These are phyloP conservation scores for Cheiracanthium punctorium DNA, from an alignment of 2,888 invertebrate genomes.

Conservation along the genomic window DNA sequence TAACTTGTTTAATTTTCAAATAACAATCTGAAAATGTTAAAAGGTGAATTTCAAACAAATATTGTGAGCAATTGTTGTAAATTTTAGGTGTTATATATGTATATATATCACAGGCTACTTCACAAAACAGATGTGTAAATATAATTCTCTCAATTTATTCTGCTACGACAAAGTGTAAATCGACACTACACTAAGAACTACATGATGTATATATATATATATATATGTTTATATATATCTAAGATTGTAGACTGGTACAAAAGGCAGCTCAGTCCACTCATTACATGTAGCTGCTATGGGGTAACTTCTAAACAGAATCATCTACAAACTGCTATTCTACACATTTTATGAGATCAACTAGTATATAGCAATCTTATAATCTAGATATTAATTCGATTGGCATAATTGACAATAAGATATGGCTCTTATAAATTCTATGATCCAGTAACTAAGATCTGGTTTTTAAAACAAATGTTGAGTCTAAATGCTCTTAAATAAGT, in stretches of 20 bases:
- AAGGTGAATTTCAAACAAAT: conserved; percentile 68
- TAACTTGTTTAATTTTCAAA: conserved; percentile 62
- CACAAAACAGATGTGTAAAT: conserved; percentile 71
- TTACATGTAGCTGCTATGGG: conserved; percentile 62
- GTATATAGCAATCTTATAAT: conserved; percentile 60
- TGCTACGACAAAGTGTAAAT: conserved; percentile 69
- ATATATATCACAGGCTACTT: conserved; percentile 71
- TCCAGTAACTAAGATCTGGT: conserved; percentile 47
- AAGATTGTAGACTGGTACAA: conserved; percentile 69
- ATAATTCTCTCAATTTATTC: conserved; percentile 70
- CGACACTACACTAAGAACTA: conserved; percentile 67
- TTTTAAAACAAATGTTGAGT: conserved; percentile 50
- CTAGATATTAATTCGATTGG: conserved; percentile 56
- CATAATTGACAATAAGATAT: conserved; percentile 62
- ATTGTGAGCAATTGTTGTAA: conserved; percentile 70
- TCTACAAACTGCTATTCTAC: conserved; percentile 64
- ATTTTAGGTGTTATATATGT: conserved; percentile 70
- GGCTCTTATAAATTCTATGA: conserved; percentile 60
- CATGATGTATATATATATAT: conserved; percentile 67
- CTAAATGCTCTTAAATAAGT: conserved; percentile 66
- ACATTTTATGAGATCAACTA: conserved; percentile 69
- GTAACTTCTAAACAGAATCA: conserved; percentile 61
- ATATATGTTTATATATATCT: conserved; percentile 34
- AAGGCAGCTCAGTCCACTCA: conserved; percentile 69
- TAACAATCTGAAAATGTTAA: conserved; percentile 69